Conservation (phyloP, 2,797 vertebrate species). For the Sebastes oblongus region DNA sequence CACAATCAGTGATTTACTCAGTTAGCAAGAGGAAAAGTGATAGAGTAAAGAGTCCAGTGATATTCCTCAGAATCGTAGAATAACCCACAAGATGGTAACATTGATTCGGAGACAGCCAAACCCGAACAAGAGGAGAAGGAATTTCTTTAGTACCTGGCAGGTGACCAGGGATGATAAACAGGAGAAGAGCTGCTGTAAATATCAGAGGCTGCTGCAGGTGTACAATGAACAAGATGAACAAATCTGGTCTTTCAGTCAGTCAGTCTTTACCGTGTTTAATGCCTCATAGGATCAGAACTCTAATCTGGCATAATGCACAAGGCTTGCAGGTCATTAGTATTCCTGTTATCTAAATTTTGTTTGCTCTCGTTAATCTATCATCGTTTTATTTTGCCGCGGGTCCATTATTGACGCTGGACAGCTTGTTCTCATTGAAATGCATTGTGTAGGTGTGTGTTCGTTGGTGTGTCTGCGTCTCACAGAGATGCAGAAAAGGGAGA, state of each 20-base stretch:
- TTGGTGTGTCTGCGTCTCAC: background rate
- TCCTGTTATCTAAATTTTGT: background rate
- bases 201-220: background rate
- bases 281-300: background rate
- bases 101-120: too few relatives aligned
- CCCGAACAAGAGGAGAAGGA: background rate
- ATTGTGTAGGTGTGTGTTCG: slow-evolving; percentile 25
- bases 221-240: background rate
- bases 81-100: too few relatives aligned
- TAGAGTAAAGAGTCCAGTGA: background rate
- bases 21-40: background rate
- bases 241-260: background rate
- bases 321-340: background rate
- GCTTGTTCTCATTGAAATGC: slow-evolving; percentile 18
- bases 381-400: background rate
- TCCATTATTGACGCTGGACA: background rate
- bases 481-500: background rate
- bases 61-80: background rate
- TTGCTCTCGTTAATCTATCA: background rate
- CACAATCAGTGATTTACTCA: background rate
- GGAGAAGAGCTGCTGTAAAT: background rate
- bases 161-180: background rate
- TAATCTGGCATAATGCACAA: background rate
- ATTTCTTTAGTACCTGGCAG: background rate
- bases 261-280: background rate